Base-by-base conservation (phyloP, 2,113 vertebrate genomes). In the Haplochromis vanheusdeni region DNA sequence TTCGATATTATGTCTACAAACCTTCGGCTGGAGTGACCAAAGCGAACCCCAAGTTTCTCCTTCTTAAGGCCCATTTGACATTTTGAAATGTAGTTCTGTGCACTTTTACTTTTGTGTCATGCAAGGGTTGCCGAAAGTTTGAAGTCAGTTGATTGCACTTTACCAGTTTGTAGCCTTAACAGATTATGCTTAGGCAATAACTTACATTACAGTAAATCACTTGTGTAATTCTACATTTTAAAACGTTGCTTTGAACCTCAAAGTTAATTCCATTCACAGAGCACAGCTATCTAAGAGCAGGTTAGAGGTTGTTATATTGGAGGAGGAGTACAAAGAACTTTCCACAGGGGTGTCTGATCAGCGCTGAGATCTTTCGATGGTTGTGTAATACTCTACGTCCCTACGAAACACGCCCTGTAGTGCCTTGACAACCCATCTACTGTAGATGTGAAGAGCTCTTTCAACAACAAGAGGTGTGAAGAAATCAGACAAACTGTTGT, bases 341-440 rank as follows among this genome's bases (percentile, higher is more conserved):
- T 95, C 92, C 90, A 91, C 35, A 14, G 37, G 31, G 85, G 70
- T 5, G 81, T 85, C 40, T 89, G 90, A 90, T 91, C 87, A 90
- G 58, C 6, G 1, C 86, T 81, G 58, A 86, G 75, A 93, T 90
- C 86, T 86, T 81, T 84, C 79, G 49, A 80, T 11, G 75, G 81
- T 95, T 94, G 94, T 91, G 93, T 87, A 94, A 92, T n/a, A 68
- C 51, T 77, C 5, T 87, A 10, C 33, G 49, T 86, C 88, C 47
- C 82, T 6, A 19, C 37, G 9, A 89, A 79, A 37, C 51, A 11
- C 2, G 26, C 58, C n/a, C 85, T 70, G 17, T 17, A 13, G 28
- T n/a, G 58, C 79, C 85, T 87, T 65, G 52, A 86, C 70, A 79
- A 17, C 83, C 45, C 55, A 9, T 82, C 31, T 60, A 35, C 70